These are phyloP conservation scores for Neuroterus valhalla DNA, from an alignment of 1,140 invertebrate species.

Conservation along the genomic window DNA sequence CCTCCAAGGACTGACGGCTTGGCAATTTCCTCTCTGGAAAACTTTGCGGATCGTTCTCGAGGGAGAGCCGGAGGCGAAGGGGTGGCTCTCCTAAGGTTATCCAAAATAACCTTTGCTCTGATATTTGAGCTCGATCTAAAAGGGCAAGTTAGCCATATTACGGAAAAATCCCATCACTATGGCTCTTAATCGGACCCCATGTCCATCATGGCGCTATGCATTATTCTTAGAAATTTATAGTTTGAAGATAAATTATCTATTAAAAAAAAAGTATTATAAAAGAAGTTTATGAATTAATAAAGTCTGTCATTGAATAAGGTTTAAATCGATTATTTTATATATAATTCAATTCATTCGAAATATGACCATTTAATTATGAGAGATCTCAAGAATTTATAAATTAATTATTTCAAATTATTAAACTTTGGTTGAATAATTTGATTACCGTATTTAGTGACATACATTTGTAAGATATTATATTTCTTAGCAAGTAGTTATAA, in stretches of 20 bases:
- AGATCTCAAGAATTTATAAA: neutral
- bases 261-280: too few relatives aligned
- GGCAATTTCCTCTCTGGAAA: conserved; percentile 63
- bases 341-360: neutral
- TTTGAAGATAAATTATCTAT: too few relatives aligned
- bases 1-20: conserved; percentile 55
- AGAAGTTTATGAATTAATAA: conserved; percentile 31
- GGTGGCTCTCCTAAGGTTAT: conserved; percentile 46
- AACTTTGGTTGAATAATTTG: too few relatives aligned
- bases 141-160: conserved; percentile 55
- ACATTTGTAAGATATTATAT: too few relatives aligned
- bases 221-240: too few relatives aligned
- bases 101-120: conserved; percentile 58
- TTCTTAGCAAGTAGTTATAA: too few relatives aligned
- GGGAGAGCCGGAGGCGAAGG: conserved; percentile 47
- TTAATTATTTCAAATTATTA: too few relatives aligned
- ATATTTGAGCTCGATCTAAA: conserved; percentile 59
- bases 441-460: too few relatives aligned
- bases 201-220: neutral
- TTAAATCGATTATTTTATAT: too few relatives aligned
- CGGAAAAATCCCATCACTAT: conserved; percentile 57
- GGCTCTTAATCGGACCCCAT: conserved; percentile 47
- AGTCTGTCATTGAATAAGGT: too few relatives aligned
- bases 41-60: conserved; percentile 58
- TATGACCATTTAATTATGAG: neutral